These are phyloP conservation scores for Drosophila ironensis DNA, from an alignment of 1,140 invertebrate species.

Conservation along the genomic window DNA sequence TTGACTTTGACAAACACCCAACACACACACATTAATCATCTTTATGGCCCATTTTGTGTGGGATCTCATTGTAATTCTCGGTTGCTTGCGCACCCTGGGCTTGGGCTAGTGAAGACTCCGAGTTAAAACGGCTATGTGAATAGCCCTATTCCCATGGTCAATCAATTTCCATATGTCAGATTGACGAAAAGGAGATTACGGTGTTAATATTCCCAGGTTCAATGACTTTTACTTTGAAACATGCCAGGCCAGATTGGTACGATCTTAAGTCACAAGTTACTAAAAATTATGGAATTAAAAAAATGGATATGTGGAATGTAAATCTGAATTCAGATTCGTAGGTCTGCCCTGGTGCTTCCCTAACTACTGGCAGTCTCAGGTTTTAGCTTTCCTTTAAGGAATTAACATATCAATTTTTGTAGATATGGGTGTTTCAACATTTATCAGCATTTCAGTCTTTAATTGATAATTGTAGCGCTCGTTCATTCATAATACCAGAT, in stretches of 20 bases:
- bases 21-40: constrained; percentile 61
- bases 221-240: constrained; percentile 37
- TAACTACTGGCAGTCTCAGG: background rate
- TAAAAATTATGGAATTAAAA: background rate
- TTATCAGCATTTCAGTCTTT: constrained; percentile 34
- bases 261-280: background rate
- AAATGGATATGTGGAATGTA: too few species aligned
- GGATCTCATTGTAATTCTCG: constrained; percentile 19
- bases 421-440: constrained; percentile 27
- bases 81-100: constrained; percentile 4
- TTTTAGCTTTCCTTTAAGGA: background rate
- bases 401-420: constrained; percentile 20
- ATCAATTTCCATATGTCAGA: constrained; percentile 26
- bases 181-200: constrained; percentile 8
- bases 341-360: background rate
- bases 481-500: constrained; percentile 39
- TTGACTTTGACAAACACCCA: constrained; percentile 74
- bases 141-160: constrained; percentile 19
- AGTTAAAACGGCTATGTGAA: constrained; percentile 42
- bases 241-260: background rate
- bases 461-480: constrained; percentile 71
- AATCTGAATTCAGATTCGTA: background rate
- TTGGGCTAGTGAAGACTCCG: constrained; percentile 8
- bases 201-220: constrained; percentile 20
- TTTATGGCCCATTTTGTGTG: constrained; percentile 39